A percentile compares a stretch with the other conserved stretches of the same genome.
These are phyloP conservation scores for Torymus tubicola DNA, from an alignment of 2,888 invertebrate species.

Conservation along the genomic window DNA sequence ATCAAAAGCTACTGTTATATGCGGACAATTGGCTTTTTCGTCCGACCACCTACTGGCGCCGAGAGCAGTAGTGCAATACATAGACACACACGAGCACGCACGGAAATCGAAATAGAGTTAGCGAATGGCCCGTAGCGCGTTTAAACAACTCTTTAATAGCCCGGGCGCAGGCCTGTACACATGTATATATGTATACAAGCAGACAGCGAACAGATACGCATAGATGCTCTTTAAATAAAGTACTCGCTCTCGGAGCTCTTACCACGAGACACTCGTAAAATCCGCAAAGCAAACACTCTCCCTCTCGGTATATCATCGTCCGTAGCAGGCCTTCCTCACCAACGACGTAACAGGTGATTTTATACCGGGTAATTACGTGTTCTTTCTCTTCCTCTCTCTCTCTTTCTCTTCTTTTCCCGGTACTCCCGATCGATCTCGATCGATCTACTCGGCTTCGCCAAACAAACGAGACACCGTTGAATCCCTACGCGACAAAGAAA, in stretches of 20 bases:
- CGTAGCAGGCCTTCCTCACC: no score
- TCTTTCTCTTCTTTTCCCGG: conserved; percentile 9
- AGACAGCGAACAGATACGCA: not conserved
- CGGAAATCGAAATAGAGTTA: conserved; percentile 42
- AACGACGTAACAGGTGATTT: conserved; percentile 50
- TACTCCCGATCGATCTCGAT: conserved; percentile 17
- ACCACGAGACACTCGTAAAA: conserved; percentile 37
- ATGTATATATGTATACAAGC: no score
- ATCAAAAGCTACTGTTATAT: not conserved
- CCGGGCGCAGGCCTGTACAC: not conserved
- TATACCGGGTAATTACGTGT: conserved; percentile 19
- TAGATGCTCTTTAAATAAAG: conserved; percentile 51
- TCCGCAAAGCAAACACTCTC: conserved; percentile 21
- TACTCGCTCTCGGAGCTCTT: not conserved
- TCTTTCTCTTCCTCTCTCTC: not conserved
- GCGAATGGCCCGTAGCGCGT: conserved; percentile 24
- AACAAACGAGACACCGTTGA: conserved; percentile 6
- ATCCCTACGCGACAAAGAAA: not conserved
- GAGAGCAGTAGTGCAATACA: not conserved
- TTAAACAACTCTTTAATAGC: conserved; percentile 45
- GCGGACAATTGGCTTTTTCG: not conserved
- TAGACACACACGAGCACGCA: not conserved
- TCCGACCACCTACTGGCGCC: not conserved
- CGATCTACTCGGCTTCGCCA: not conserved
- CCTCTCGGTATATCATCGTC: conserved; percentile 22